A percentile compares a stretch with the other conserved stretches of the same genome.
These are phyloP conservation scores for Pseudomugil tenellus DNA, from an alignment of 2,797 vertebrate species.

Conservation along the genomic window DNA sequence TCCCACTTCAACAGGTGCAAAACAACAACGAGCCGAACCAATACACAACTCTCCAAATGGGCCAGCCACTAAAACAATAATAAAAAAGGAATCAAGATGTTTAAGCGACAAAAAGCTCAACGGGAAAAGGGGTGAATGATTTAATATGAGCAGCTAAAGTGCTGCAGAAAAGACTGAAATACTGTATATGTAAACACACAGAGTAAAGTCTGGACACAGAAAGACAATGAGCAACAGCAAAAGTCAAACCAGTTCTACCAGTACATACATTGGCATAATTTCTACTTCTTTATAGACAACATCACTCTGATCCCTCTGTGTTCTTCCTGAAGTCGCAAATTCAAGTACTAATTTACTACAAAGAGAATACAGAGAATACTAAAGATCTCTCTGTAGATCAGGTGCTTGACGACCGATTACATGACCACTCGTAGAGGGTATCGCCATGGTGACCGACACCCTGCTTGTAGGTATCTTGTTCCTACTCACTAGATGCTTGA, in stretches of 20 bases:
- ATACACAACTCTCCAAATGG: too few relatives aligned
- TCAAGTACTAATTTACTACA: too few relatives aligned
- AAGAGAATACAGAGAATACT: too few relatives aligned
- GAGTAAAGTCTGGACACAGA: slow-evolving; percentile 39
- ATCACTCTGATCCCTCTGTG: too few relatives aligned
- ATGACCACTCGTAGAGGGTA: slow-evolving; percentile 44
- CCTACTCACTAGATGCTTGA: slow-evolving; percentile 50
- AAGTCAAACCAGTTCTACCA: slow-evolving; percentile 9
- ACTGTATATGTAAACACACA: slow-evolving; percentile 63
- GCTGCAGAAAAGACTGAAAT: slow-evolving; percentile 63
- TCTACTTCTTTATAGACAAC: background rate
- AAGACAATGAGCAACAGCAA: slow-evolving; percentile 7
- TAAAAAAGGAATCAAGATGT: background rate
- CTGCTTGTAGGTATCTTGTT: slow-evolving; percentile 63
- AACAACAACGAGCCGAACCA: too few relatives aligned
- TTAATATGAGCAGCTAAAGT: slow-evolving; percentile 8
- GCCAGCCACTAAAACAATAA: too few relatives aligned
- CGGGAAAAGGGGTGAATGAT: slow-evolving; percentile 3
- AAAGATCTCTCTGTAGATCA: slow-evolving; percentile 30
- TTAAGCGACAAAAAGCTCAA: slow-evolving; percentile 9
- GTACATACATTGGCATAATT: slow-evolving; percentile 2
- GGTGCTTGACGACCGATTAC: slow-evolving; percentile 48
- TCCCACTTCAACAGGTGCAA: too few relatives aligned
- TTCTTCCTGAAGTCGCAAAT: too few relatives aligned
- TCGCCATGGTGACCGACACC: slow-evolving; percentile 47